Evolutionary conservation across 2,888 invertebrate genomes (phyloP).

Genomic region (Entomobrya multifasciata): DNA sequence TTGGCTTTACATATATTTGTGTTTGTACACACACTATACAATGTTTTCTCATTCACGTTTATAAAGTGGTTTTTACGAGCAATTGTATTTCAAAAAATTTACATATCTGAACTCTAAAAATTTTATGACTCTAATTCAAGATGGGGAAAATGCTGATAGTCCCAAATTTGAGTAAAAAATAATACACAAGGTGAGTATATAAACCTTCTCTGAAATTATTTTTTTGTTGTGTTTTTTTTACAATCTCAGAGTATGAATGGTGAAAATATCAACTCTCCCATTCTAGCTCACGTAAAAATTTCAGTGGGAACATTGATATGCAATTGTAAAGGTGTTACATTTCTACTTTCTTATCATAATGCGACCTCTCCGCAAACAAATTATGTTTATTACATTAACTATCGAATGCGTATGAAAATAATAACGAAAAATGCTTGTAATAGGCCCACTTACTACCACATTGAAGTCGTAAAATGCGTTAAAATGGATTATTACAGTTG

Average conservation of each 20-base stretch:
- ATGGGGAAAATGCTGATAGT: constrained; percentile 9
- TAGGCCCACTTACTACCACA: constrained; percentile 7
- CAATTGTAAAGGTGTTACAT: constrained; percentile 41
- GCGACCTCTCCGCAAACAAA: constrained; percentile 27
- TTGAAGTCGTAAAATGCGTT: constrained; percentile 10
- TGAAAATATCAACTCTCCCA: not conserved
- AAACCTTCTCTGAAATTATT: constrained; percentile 13
- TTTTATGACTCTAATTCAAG: constrained; percentile 59
- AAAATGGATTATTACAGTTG: not conserved
- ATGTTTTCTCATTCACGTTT: constrained; percentile 16
- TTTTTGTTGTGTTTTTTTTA: not conserved
- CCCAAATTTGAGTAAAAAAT: not conserved
- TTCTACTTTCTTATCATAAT: constrained; percentile 34
- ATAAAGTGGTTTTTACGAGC: constrained; percentile 63
- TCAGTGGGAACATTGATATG: constrained; percentile 40
- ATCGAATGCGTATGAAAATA: no score
- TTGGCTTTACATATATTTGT: not conserved
- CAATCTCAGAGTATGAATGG: not conserved
- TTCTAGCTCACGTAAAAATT: no score
- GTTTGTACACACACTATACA: no score
- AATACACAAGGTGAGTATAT: not conserved
- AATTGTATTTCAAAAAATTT: constrained; percentile 56
- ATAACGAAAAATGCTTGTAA: constrained; percentile 5
- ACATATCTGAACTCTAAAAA: constrained; percentile 58
- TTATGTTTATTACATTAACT: not conserved